These are phyloP conservation scores for Andrena flavipes DNA, from an alignment of 2,888 invertebrate species.

Conservation along the genomic window DNA sequence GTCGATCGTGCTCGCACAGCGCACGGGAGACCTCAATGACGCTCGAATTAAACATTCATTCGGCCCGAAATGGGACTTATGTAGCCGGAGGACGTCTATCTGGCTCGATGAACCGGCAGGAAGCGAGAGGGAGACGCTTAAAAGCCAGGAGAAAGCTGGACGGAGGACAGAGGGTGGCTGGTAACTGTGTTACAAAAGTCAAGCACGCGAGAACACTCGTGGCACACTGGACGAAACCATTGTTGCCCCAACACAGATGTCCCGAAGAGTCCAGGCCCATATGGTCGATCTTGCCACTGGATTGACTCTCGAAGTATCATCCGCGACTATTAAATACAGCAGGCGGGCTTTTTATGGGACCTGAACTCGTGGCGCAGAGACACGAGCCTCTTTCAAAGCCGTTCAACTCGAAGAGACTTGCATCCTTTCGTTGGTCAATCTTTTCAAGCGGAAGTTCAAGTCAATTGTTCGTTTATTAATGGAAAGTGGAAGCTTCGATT, in stretches of 20 bases:
- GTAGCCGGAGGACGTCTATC: constrained; percentile 57
- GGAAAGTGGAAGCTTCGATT: too few species aligned
- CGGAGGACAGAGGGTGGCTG: constrained; percentile 15
- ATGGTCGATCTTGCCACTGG: constrained; percentile 55
- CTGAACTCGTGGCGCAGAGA: background rate
- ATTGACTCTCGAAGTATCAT: constrained; percentile 60
- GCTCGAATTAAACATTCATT: constrained; percentile 77
- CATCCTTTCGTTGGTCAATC: too few species aligned
- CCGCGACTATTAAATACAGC: constrained; percentile 35
- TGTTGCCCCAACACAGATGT: constrained; percentile 84
- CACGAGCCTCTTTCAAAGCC: background rate
- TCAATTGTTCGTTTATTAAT: too few species aligned
- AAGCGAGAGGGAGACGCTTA: background rate
- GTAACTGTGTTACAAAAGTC: constrained; percentile 73
- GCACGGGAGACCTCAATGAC: constrained; percentile 56
- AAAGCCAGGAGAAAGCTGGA: background rate
- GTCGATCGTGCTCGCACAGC: constrained; percentile 55
- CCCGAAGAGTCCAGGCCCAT: constrained; percentile 60
- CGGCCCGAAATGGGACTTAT: constrained; percentile 74
- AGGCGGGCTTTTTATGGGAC: background rate
- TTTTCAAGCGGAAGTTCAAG: too few species aligned
- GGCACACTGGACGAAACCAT: constrained; percentile 77
- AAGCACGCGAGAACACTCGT: constrained; percentile 74
- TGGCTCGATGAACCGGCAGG: constrained; percentile 57
- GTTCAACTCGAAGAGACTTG: too few species aligned